A percentile compares a stretch with the other conserved stretches of the same genome.
These are phyloP conservation scores for Thalassarche chlororhynchos DNA, from an alignment of 2,113 vertebrate genomes.

Conservation along the genomic window DNA sequence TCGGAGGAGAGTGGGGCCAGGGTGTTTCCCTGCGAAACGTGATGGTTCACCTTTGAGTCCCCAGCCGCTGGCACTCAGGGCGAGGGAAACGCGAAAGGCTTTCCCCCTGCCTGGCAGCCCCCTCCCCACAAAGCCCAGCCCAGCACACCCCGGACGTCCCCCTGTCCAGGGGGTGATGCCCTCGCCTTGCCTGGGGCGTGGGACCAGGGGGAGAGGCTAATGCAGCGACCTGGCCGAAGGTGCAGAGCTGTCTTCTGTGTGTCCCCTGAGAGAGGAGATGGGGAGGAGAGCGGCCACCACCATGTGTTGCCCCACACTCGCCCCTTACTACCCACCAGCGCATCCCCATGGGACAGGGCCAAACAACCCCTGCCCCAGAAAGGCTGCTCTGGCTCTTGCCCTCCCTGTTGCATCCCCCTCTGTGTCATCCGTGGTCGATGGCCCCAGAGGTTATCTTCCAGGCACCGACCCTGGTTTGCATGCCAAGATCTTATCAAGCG, in stretches of 20 bases:
- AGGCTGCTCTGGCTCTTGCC: neutral
- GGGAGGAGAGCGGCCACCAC: neutral
- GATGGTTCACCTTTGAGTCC: constrained; percentile 50
- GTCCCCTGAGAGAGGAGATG: rapidly evolving
- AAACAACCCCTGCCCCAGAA: neutral
- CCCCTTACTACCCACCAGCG: neutral
- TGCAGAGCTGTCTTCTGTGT: neutral
- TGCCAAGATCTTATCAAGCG: neutral
- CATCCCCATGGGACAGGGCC: neutral
- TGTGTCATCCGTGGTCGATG: neutral
- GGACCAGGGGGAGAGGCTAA: neutral
- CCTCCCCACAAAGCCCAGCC: neutral
- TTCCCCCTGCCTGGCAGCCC: neutral
- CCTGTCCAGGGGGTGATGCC: neutral
- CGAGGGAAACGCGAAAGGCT: constrained; percentile 16
- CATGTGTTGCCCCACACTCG: rapidly evolving
- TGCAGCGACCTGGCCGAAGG: neutral
- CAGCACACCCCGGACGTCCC: neutral
- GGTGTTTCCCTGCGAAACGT: neutral
- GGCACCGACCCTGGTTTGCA: neutral
- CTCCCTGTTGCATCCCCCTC: neutral
- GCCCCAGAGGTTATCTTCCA: constrained; percentile 7
- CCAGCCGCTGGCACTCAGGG: constrained; percentile 10
- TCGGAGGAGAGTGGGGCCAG: neutral
- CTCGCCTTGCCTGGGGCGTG: neutral